Evolutionary conservation across 2,113 vertebrate genomes (phyloP), one percentile per base, ranked within the genome.

Genomic region (Cairina moschata): DNA sequence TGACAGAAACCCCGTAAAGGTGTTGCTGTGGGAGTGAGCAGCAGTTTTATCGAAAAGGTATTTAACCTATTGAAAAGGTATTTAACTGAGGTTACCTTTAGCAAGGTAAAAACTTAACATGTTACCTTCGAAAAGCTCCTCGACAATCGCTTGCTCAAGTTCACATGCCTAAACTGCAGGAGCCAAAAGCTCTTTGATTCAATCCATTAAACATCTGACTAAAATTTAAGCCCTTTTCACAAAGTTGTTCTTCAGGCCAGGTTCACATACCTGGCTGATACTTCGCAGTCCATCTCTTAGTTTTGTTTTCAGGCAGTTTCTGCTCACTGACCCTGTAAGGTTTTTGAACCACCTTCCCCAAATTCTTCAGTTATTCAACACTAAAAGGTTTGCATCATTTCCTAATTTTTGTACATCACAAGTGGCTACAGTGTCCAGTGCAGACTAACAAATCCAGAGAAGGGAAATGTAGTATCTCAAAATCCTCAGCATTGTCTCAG

Each of bases 251-350:
- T 12, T 71, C 31, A 12, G 40, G 22, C 21, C 2, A 8, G 14
- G 2, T 22, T 65, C 18, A 32, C 0, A 2, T 3, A 4, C 36
- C 4, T 3, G 21, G 38, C 13, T 8, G 0, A 0, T 22, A 2
- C 2, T 67, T 75, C 5, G 10, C 21, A 48, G 20, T 9, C 11
- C 46, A 17, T 0, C 6, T 17, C 8, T 3, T 10, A 11, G 46
- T 2, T 86, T 9, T 65, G 23, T 31, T 73, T 13, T 31, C 26
- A 32, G 58, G 38, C 15, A 21, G 9, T 79, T 93, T 55, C 48
- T 78, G 60, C 56, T 88, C 9, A 0, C 9, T 3, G 7, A 4
- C 26, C 38, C 31, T 5, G 4, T 4, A 22, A 3, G 0, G 0
- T 13, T 13, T 22, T 22, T 60, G 17, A 44, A 8, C 17, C 7